A percentile compares a stretch with the other conserved stretches of the same genome.
Evolutionary conservation across 1,140 invertebrate genomes (phyloP).

Genomic region (Scaptomyza pallida): DNA sequence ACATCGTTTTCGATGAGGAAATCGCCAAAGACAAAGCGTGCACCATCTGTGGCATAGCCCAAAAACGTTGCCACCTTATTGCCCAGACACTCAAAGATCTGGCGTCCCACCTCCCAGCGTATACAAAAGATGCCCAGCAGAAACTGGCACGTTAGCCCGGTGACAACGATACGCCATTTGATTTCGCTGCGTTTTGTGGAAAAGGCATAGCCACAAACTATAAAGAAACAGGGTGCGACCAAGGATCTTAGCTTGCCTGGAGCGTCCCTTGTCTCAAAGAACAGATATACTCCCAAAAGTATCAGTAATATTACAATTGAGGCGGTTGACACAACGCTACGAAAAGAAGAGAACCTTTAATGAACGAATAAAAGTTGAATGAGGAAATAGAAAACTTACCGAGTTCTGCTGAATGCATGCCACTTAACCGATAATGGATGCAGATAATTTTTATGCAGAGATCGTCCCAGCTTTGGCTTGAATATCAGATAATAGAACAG

Average conservation of each 20-base stretch:
- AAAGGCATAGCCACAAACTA: slow-evolving; percentile 85
- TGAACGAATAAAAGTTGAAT: background rate
- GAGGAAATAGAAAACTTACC: slow-evolving; percentile 14
- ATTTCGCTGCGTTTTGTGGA: slow-evolving; percentile 87
- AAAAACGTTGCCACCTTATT: slow-evolving; percentile 92
- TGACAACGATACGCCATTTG: slow-evolving; percentile 91
- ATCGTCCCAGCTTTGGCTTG: slow-evolving; percentile 86
- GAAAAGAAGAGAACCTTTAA: background rate
- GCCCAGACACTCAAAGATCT: slow-evolving; percentile 92
- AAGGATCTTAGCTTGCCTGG: slow-evolving; percentile 88
- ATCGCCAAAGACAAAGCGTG: slow-evolving; percentile 94
- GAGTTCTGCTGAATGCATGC: slow-evolving; percentile 78
- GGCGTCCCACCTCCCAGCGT: slow-evolving; percentile 91
- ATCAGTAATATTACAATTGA: slow-evolving; percentile 78
- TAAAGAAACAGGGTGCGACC: slow-evolving; percentile 86
- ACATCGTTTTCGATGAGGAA: slow-evolving; percentile 86
- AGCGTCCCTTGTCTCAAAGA: slow-evolving; percentile 87
- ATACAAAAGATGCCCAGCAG: slow-evolving; percentile 94
- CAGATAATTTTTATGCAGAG: slow-evolving; percentile 72
- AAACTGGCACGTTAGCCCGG: slow-evolving; percentile 94
- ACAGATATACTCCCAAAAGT: slow-evolving; percentile 86
- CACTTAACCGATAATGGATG: slow-evolving; percentile 61
- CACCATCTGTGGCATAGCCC: slow-evolving; percentile 90
- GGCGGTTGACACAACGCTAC: slow-evolving; percentile 53
- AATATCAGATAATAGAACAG: slow-evolving; percentile 88